A percentile compares a stretch with the other conserved stretches of the same genome.
These are phyloP conservation scores for Lamprologus ornatipinnis DNA, from an alignment of 2,113 vertebrate species.

Conservation along the genomic window DNA sequence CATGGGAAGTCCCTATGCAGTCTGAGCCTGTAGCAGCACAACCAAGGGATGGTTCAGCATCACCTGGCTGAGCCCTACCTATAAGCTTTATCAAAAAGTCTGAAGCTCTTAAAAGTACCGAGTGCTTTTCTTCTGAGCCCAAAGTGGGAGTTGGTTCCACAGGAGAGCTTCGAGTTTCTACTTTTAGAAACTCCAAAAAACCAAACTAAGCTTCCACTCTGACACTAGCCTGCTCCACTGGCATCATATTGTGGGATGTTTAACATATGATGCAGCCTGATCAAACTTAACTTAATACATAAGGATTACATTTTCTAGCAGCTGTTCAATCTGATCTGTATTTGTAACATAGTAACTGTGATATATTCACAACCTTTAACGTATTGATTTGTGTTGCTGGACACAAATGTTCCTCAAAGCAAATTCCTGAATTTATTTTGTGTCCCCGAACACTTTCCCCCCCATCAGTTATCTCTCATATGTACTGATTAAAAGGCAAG, in stretches of 20 bases:
- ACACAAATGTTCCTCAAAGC: not conserved
- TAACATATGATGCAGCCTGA: not conserved
- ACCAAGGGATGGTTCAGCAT: not conserved
- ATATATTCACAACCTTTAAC: accelerated
- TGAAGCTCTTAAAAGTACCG: not conserved
- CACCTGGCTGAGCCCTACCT: not conserved
- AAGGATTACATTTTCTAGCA: not conserved
- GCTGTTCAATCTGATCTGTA: accelerated
- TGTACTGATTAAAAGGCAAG: not conserved
- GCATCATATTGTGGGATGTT: accelerated
- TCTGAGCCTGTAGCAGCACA: not conserved
- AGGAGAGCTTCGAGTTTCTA: not conserved
- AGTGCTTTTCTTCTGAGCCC: not conserved
- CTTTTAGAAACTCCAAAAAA: not conserved
- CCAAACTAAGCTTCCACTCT: not conserved
- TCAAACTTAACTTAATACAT: not conserved
- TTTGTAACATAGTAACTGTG: not conserved
- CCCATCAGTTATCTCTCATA: not conserved
- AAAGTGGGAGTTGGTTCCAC: not conserved
- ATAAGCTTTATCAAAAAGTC: not conserved
- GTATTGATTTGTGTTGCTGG: not conserved
- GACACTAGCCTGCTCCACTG: not conserved
- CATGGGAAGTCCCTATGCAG: not conserved
- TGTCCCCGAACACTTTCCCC: accelerated
- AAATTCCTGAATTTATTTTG: not conserved